phyloP scores from a whole-genome alignment of 2,797 vertebrate genomes.

The Rhabdophis nuchalis region DNA sequence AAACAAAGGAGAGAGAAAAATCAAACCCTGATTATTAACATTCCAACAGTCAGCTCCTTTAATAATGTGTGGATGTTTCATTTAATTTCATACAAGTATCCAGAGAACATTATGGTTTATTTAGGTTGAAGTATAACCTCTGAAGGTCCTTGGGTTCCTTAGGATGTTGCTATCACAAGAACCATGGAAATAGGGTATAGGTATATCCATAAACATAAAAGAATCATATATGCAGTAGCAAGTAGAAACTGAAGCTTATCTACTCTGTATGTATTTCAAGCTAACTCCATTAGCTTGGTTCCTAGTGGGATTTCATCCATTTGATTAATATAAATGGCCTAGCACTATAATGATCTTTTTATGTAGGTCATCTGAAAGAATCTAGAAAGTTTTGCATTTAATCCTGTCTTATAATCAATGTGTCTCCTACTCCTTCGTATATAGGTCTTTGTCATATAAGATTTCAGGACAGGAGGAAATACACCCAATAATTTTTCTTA shows the following conservation, averaged over 20 bases:
- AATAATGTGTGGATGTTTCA: neutral
- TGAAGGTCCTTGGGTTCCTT: neutral
- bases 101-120: neutral
- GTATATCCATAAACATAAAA: neutral
- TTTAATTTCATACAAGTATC: neutral
- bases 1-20: neutral
- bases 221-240: neutral
- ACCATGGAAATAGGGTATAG: neutral
- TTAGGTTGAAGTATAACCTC: neutral
- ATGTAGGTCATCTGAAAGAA: neutral
- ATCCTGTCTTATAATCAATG: neutral
- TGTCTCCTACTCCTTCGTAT: neutral
- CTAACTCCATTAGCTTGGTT: neutral
- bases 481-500: neutral
- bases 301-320: neutral
- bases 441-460: neutral
- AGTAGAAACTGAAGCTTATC: neutral
- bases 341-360: neutral
- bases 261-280: neutral
- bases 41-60: neutral
- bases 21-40: neutral
- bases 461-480: neutral
- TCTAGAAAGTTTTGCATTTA: neutral
- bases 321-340: neutral
- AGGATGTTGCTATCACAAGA: neutral